Conservation (phyloP, 2,797 vertebrate genomes). For the Myiothlypis coronata region DNA sequence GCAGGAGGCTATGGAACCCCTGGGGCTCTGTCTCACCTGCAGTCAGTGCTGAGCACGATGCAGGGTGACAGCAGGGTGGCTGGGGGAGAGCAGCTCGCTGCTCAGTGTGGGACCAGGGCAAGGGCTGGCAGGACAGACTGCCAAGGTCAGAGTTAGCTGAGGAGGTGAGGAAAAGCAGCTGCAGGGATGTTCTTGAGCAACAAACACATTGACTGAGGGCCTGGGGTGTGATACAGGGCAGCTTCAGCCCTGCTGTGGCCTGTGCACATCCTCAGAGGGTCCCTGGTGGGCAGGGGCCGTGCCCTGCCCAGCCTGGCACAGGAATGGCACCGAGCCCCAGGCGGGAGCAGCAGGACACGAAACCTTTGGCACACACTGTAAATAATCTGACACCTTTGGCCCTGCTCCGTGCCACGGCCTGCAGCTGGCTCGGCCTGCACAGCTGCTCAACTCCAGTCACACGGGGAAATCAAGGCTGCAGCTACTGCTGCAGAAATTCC, state of each 20-base stretch:
- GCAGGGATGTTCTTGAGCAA: neutral
- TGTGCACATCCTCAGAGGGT: neutral
- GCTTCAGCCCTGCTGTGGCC: neutral
- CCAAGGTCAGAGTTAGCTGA: neutral
- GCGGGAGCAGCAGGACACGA: neutral
- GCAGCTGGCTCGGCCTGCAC: neutral
- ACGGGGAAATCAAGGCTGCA: neutral
- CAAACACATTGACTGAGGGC: too few relatives aligned
- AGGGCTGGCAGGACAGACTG: neutral
- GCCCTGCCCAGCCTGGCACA: neutral
- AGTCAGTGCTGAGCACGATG: fast-evolving
- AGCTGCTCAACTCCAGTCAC: neutral
- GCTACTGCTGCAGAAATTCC: conserved; percentile 43
- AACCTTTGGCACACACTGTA: too few relatives aligned
- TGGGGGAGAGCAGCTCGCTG: neutral
- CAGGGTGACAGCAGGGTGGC: neutral
- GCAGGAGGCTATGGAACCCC: neutral
- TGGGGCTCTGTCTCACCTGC: neutral
- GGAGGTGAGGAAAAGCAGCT: neutral
- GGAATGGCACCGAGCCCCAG: fast-evolving
- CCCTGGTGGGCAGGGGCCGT: neutral
- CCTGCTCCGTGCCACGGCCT: fast-evolving
- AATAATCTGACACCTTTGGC: neutral
- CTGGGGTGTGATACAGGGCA: neutral
- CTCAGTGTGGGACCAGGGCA: neutral